Evolutionary conservation across 2,113 vertebrate genomes (phyloP), one percentile per base, ranked within the genome.

Genomic region (Pollachius pollachius): DNA sequence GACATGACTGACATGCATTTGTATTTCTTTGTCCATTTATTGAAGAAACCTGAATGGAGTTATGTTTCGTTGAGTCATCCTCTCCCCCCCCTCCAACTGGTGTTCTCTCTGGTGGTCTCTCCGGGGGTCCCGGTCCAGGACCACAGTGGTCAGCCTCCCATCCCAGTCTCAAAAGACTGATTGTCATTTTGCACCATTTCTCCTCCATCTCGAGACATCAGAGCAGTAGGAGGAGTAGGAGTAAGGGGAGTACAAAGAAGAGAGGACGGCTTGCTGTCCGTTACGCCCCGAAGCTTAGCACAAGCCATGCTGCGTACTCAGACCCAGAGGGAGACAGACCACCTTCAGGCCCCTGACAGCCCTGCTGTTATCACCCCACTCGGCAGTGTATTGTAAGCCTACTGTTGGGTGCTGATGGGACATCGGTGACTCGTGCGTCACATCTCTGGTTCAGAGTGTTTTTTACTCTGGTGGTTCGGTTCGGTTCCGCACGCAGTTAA

Each of bases 251-350:
- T 6, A 48, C 41, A 9, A 48, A 48, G 21, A 70, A 15, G 11
- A 75, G 75, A 74, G 64, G 74, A 54, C 15, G 72, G 18, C 19
- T 63, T 18, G 54, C 69, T 72, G 69, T 68, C 37, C 37, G 69
- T 78, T 74, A 80, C 73, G 73, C 78, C 54, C 76, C 19, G 60
- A 70, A 19, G 21, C 12, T 21, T 23, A 58, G 5, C 68, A 76
- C 67, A 76, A 67, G 82, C 75, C 68, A 7, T 48, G 12, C 75
- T 79, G 68, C 56, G n/a, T 60, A 18, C 41, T n/a, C 15, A n/a
- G 68, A 21, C 37, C 19, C 23, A 21, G 1, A 21, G 21, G 25
- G 56, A 30, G 61, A 34, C 30, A 48, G 41, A 48, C 5, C 41
- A 13, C 41, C 12, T 48, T 9, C 41, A 48, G 41, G 12, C 8